These are phyloP conservation scores for Tetrao urogallus DNA, from an alignment of 2,113 vertebrate species.

Conservation along the genomic window DNA sequence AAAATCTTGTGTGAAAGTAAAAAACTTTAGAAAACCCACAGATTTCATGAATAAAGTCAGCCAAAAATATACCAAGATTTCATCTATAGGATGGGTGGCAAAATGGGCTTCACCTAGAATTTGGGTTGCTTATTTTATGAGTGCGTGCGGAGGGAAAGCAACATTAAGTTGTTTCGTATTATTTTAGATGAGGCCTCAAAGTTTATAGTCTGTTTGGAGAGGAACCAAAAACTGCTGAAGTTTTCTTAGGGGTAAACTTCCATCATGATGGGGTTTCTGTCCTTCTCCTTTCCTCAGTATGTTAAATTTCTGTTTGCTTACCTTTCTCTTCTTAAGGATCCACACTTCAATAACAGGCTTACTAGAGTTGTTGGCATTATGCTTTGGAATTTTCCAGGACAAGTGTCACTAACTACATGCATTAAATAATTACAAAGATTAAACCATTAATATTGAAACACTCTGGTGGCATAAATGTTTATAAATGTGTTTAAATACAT, in stretches of 20 bases:
- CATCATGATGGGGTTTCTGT: neutral
- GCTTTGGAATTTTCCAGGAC: neutral
- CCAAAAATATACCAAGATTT: neutral
- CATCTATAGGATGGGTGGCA: neutral
- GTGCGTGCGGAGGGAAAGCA: rapidly evolving
- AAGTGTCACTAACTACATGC: neutral
- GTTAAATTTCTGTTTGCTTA: neutral
- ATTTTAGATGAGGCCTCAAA: neutral
- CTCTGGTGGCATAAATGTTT: neutral
- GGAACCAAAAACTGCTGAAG: neutral
- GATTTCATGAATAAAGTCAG: neutral
- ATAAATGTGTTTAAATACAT: neutral
- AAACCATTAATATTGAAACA: neutral
- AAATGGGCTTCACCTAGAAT: neutral
- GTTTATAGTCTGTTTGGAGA: neutral
- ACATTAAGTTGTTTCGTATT: neutral
- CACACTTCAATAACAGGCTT: neutral
- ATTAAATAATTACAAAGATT: neutral
- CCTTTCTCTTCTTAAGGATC: neutral
- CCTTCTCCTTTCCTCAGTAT: neutral
- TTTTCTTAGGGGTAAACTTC: neutral
- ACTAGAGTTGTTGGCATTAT: neutral
- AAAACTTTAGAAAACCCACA: neutral
- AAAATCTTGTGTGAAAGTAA: neutral
- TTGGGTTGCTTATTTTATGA: neutral